These are phyloP conservation scores for Pollenia labialis DNA, from an alignment of 2,888 invertebrate genomes.

Conservation along the genomic window DNA sequence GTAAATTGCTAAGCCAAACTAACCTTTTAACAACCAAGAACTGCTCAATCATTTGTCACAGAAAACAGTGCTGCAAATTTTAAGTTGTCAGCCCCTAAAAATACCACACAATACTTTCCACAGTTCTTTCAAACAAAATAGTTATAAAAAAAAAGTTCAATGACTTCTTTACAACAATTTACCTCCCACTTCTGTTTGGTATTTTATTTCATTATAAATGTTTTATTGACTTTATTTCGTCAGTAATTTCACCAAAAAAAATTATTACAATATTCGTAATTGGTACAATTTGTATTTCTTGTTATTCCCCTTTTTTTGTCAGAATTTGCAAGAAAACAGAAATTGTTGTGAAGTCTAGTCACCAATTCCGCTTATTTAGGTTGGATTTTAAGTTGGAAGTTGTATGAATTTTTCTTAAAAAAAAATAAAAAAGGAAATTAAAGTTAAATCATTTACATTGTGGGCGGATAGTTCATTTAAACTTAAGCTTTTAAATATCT, in stretches of 20 bases:
- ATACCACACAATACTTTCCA: background rate
- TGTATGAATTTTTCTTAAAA: background rate
- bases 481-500: too few relatives aligned
- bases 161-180: conserved; percentile 14
- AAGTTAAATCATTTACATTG: background rate
- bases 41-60: too few relatives aligned
- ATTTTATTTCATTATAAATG: conserved; percentile 36
- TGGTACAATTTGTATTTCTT: background rate
- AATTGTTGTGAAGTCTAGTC: conserved; percentile 24
- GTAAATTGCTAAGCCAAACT: too few relatives aligned
- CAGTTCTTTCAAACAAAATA: background rate
- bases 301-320: background rate
- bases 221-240: background rate
- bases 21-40: too few relatives aligned
- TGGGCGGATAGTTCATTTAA: too few relatives aligned
- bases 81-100: too few relatives aligned
- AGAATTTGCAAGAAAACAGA: background rate
- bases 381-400: background rate
- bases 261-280: conserved; percentile 8
- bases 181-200: conserved; percentile 27
- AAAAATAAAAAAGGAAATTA: background rate
- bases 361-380: background rate
- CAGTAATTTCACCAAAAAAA: background rate
- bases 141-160: conserved; percentile 2
- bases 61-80: too few relatives aligned